Evolutionary conservation across 2,797 vertebrate species (phyloP).

Genomic region (Schizopygopsis pylzovi): DNA sequence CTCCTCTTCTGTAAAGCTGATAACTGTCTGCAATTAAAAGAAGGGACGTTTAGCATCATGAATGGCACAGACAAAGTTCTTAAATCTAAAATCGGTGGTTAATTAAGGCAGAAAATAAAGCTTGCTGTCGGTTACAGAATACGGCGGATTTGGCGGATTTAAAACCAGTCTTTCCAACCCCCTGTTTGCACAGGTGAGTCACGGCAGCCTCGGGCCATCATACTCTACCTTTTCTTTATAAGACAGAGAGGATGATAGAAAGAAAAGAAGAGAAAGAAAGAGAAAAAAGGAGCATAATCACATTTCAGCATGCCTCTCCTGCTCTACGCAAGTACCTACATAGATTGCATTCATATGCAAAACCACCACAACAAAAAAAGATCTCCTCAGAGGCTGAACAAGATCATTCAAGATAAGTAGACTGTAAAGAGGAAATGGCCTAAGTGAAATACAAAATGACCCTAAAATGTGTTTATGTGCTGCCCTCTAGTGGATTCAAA

Average conservation of each 20-base stretch:
- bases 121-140: slow-evolving; percentile 33
- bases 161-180: slow-evolving; percentile 64
- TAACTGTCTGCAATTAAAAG: slow-evolving; percentile 10
- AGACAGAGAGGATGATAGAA: slow-evolving; percentile 12
- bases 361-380: neutral
- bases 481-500: slow-evolving; percentile 51
- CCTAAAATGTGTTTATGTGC: slow-evolving; percentile 11
- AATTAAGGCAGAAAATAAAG: slow-evolving; percentile 13
- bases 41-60: neutral
- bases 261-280: slow-evolving; percentile 4
- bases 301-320: slow-evolving; percentile 2
- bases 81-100: slow-evolving; percentile 13
- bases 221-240: slow-evolving; percentile 33
- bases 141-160: slow-evolving; percentile 59
- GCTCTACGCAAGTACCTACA: neutral
- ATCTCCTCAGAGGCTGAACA: too few relatives aligned
- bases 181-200: slow-evolving; percentile 69
- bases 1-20: neutral
- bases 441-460: neutral
- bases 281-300: neutral
- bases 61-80: slow-evolving; percentile 10
- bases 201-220: slow-evolving; percentile 52
- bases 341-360: slow-evolving; percentile 10
- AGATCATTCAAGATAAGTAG: neutral
- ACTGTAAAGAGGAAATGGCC: neutral